Evolutionary conservation across 2,113 vertebrate genomes (phyloP).

Genomic region (Hemiscyllium ocellatum): DNA sequence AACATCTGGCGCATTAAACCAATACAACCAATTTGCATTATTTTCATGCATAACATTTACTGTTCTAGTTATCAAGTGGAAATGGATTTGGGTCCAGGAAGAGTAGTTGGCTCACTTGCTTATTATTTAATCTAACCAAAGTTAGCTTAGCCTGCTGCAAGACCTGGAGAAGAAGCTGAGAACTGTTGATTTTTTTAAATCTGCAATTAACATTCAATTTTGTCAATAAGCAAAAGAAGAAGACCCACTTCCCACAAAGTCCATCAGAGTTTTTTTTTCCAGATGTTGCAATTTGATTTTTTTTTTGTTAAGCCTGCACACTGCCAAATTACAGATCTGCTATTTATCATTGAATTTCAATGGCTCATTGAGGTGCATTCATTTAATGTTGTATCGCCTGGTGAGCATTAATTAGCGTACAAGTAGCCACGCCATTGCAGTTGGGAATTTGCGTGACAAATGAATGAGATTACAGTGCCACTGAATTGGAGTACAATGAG

Average conservation of each 20-base stretch:
- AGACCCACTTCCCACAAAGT: slow-evolving; percentile 45
- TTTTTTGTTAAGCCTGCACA: slow-evolving; percentile 50
- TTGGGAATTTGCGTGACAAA: slow-evolving; percentile 50
- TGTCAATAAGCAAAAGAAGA: slow-evolving; percentile 43
- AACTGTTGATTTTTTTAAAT: slow-evolving; percentile 10
- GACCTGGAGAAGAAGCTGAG: slow-evolving; percentile 6
- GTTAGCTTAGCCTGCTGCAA: not conserved
- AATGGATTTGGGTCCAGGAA: not conserved
- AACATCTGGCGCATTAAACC: slow-evolving; percentile 18
- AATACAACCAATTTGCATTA: not conserved
- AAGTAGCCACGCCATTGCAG: slow-evolving; percentile 49
- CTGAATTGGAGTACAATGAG: slow-evolving; percentile 39
- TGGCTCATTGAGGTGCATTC: slow-evolving; percentile 48
- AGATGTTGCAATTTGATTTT: slow-evolving; percentile 49
- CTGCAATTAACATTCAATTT: slow-evolving; percentile 26
- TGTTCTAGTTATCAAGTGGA: not conserved
- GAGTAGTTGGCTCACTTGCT: not conserved
- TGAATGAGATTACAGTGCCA: slow-evolving; percentile 46
- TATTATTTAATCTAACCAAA: not conserved
- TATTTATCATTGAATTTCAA: slow-evolving; percentile 53
- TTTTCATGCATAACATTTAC: not conserved
- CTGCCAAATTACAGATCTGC: slow-evolving; percentile 47
- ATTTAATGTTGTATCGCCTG: slow-evolving; percentile 49
- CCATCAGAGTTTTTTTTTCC: slow-evolving; percentile 42
- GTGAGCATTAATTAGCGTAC: slow-evolving; percentile 50